A percentile compares a stretch with the other conserved stretches of the same genome.
phyloP scores from a whole-genome alignment of 2,113 vertebrate genomes.

The Chlamydotis undulata region DNA sequence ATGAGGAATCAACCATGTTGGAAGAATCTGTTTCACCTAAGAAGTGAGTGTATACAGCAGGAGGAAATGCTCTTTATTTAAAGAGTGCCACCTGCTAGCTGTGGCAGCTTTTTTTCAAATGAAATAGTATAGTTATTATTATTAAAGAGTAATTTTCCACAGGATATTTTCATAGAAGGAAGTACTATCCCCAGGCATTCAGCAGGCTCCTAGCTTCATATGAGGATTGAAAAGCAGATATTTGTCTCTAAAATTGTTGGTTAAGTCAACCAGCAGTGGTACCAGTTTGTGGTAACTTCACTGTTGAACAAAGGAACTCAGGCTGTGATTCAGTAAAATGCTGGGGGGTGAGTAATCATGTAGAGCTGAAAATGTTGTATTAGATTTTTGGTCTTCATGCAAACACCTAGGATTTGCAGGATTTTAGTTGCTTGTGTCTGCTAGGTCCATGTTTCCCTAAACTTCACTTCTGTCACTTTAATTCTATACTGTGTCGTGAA shows the following conservation, averaged over 20 bases:
- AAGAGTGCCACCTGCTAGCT: background rate
- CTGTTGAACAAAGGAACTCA: background rate
- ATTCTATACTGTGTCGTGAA: background rate
- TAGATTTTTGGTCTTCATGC: background rate
- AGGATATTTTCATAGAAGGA: background rate
- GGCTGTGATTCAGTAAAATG: background rate
- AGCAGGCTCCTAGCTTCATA: background rate
- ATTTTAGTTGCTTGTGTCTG: background rate
- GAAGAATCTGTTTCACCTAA: slow-evolving; percentile 98
- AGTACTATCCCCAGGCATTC: background rate
- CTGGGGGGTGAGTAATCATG: background rate
- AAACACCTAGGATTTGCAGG: background rate
- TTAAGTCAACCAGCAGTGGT: background rate
- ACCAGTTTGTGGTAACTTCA: background rate
- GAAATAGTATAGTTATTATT: background rate
- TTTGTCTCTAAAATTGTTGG: background rate
- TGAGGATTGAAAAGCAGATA: background rate
- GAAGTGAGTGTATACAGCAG: slow-evolving; percentile 81
- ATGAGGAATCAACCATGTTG: slow-evolving; percentile 98
- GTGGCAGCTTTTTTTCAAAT: background rate
- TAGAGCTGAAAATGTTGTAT: background rate
- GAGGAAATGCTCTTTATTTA: background rate
- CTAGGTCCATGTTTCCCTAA: background rate
- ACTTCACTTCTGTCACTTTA: background rate
- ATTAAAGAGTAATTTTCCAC: background rate